Base-by-base conservation (phyloP, 2,113 vertebrate genomes). In the Crotalus tigris region DNA sequence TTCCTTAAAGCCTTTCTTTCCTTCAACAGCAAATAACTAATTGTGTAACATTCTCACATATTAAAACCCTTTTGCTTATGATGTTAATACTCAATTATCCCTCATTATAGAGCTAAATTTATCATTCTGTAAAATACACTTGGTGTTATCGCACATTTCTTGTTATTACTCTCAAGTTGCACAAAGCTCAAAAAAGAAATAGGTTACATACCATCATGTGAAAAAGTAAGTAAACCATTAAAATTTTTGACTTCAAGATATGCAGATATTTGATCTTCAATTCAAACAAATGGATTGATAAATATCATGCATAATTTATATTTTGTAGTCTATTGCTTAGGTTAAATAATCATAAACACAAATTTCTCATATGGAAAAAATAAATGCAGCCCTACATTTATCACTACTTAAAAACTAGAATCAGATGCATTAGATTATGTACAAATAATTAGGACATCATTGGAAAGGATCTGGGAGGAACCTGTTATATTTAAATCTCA, bases 41-140 rank as follows among this genome's bases (percentile, higher is more conserved):
- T 54, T 75, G 90, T 11, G 54, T 61, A 64, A 92, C 8, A 92
- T 15, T 69, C 15, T 3, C 21, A 90, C 4, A 13, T 85, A 90
- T 59, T 92, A 88, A 92, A 89, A 55, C 91, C 81, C 61, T 92
- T 91, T 0, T 75, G 89, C 85, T 93, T 92, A 61, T 24, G 61
- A 49, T 85, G 6, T 26, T 93, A 94, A 33, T 49, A 93, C 54
- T 94, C 88, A 94, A 39, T 23, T 33, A 26, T 87, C 12, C 2
- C 49, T 21, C 1, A 90, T 44, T 87, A 94, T 6, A 87, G 93
- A 54, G 39, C 39, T 93, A 93, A 91, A 92, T 15, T 94, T 85
- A 33, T 2, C 91, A 75, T 87, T 17, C 94, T 92, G 64, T 3
- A 51, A 94, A 75, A 55, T 0, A 88, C 86, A 90, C 19, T 88